Evolutionary conservation across 2,888 invertebrate genomes (phyloP), one percentile per base, ranked within the genome.

Genomic region (Gryllus longicercus): DNA sequence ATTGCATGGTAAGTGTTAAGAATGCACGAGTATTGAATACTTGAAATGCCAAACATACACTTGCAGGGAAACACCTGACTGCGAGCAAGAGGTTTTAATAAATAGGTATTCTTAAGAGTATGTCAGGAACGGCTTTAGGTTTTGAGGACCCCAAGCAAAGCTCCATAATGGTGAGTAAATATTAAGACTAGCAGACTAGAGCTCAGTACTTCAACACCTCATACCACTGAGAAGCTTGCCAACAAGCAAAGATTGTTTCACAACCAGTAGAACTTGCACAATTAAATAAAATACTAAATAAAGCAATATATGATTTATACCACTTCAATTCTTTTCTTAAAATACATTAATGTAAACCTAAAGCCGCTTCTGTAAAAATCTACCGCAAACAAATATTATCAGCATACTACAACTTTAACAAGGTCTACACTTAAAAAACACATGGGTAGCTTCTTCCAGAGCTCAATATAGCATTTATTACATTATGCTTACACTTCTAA

Each of bases 71-170:
- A 63, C 16, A 16, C 63, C n/a, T n/a, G 63, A 63, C 63, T 63
- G 63, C 63, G 63, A 63, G 63, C n/a, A 63, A n/a, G 14, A 63
- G 63, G 63, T 10, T 63, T 63, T 63, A 63, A 63, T 63, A 63
- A 63, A 63, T 63, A 63, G 63, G 63, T 63, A 63, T n/a, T 63
- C 63, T 63, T 63, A 63, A 51, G 63, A 63, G n/a, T n/a, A 63
- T 63, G 63, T 63, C 63, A 63, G 63, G 5, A 63, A 63, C 63
- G 63, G 63, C 63, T 63, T 63, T 63, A 63, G 63, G 63, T 63
- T 63, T 63, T 63, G 63, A 63, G 63, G 63, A 63, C n/a, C n/a
- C 16, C 63, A 63, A 63, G 63, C 63, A n/a, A 63, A 63, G 63
- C 63, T 63, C 63, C 63, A 63, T 18, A 63, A 18, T 14, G 63